These are phyloP conservation scores for Drosophila busckii DNA, from an alignment of 1,140 invertebrate genomes.

Conservation along the genomic window DNA sequence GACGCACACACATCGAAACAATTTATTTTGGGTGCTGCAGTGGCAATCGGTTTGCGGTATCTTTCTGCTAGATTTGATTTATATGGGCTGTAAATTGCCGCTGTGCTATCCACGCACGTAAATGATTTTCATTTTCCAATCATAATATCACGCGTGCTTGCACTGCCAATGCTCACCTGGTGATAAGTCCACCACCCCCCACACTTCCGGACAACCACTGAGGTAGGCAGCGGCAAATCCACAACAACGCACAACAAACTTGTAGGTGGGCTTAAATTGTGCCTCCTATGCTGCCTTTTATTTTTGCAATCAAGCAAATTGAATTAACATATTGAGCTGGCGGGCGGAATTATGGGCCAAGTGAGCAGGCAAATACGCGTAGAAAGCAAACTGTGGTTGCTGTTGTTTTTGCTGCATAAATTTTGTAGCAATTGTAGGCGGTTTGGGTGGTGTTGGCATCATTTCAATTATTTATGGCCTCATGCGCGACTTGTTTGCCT, in stretches of 20 bases:
- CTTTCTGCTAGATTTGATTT: slow-evolving; percentile 66
- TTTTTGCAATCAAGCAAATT: slow-evolving; percentile 63
- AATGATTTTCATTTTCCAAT: slow-evolving; percentile 77
- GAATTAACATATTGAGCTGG: slow-evolving; percentile 65
- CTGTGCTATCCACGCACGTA: slow-evolving; percentile 50
- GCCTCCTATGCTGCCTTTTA: slow-evolving; percentile 12
- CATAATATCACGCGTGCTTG: slow-evolving; percentile 67
- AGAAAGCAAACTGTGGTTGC: slow-evolving; percentile 6
- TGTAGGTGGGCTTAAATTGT: not conserved
- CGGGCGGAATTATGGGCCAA: slow-evolving; percentile 31
- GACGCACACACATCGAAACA: slow-evolving; percentile 44
- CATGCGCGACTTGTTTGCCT: slow-evolving; percentile 61
- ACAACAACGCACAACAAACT: slow-evolving; percentile 7
- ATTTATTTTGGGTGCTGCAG: slow-evolving; percentile 36
- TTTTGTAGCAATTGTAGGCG: slow-evolving; percentile 43
- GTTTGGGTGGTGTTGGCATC: slow-evolving; percentile 5
- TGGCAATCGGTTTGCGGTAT: slow-evolving; percentile 25
- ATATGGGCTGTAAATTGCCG: slow-evolving; percentile 66
- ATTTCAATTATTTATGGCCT: slow-evolving; percentile 61
- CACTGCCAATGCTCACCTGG: slow-evolving; percentile 56
- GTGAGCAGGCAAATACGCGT: slow-evolving; percentile 3
- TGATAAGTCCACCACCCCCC: slow-evolving; percentile 5
- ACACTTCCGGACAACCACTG: not conserved
- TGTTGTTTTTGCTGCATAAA: slow-evolving; percentile 44
- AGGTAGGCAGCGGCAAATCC: not conserved